These are phyloP conservation scores for Venusia cambrica DNA, from an alignment of 2,888 invertebrate species.

Conservation along the genomic window DNA sequence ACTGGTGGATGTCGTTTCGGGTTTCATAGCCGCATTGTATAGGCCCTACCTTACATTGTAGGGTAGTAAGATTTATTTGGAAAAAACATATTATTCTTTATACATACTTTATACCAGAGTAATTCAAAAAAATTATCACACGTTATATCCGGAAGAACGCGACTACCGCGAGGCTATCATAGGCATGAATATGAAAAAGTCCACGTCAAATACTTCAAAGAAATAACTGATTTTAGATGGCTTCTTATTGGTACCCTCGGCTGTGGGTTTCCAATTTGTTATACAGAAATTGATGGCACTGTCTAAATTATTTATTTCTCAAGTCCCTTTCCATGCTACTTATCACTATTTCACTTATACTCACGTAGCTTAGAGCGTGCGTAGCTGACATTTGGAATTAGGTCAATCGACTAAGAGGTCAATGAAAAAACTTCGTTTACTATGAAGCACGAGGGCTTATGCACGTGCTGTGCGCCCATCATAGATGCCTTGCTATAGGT, in stretches of 20 bases:
- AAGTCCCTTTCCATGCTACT: slow-evolving; percentile 7
- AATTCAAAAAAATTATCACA: too few relatives aligned
- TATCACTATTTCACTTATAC: slow-evolving; percentile 20
- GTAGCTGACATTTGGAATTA: slow-evolving; percentile 32
- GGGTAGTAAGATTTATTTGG: too few relatives aligned
- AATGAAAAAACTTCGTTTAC: slow-evolving; percentile 33
- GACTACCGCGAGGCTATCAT: too few relatives aligned
- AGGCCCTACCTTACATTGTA: too few relatives aligned
- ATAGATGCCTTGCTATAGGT: slow-evolving; percentile 14
- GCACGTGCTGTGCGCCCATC: slow-evolving; percentile 20
- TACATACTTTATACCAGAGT: too few relatives aligned
- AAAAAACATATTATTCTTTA: too few relatives aligned
- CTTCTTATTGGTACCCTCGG: too few relatives aligned
- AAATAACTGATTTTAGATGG: too few relatives aligned
- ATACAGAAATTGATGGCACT: not conserved
- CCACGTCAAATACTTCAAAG: too few relatives aligned
- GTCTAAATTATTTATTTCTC: slow-evolving; percentile 3
- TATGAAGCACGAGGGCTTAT: slow-evolving; percentile 20
- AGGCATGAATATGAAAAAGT: too few relatives aligned
- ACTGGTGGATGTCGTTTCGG: slow-evolving; percentile 2
- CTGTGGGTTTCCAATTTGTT: too few relatives aligned
- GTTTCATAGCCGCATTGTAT: slow-evolving; percentile 6
- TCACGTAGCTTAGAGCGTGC: slow-evolving; percentile 23
- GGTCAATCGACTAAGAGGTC: slow-evolving; percentile 32
- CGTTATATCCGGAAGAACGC: too few relatives aligned